Evolutionary conservation across 2,113 vertebrate genomes (phyloP).

Genomic region (Callipepla californica): DNA sequence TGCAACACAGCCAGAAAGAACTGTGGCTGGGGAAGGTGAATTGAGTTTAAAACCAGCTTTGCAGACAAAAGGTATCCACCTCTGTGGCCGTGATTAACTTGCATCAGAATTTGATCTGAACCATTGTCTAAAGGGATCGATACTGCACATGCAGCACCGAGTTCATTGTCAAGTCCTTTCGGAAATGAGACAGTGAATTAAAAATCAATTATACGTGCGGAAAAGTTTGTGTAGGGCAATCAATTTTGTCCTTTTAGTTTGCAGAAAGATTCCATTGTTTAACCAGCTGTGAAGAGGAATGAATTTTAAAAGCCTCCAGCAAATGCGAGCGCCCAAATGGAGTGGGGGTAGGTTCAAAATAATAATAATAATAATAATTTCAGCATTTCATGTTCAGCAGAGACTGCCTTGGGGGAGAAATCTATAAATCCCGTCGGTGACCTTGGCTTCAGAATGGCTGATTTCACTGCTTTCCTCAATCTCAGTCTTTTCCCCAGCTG

Average conservation of each 20-base stretch:
- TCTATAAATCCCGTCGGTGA: slow-evolving; percentile 79
- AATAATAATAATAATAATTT: slow-evolving; percentile 32
- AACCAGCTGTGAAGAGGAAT: slow-evolving; percentile 72
- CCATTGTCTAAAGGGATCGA: slow-evolving; percentile 52
- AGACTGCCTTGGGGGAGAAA: slow-evolving; percentile 81
- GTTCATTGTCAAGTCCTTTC: slow-evolving; percentile 71
- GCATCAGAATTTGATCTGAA: slow-evolving; percentile 46
- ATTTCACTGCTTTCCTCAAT: slow-evolving; percentile 11
- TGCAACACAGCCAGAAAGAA: not conserved
- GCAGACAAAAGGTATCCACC: slow-evolving; percentile 28
- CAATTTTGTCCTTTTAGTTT: slow-evolving; percentile 73
- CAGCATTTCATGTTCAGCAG: slow-evolving; percentile 56
- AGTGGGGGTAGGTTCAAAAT: slow-evolving; percentile 3
- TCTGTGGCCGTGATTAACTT: slow-evolving; percentile 55
- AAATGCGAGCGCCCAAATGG: slow-evolving; percentile 54
- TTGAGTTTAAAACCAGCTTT: slow-evolving; percentile 25
- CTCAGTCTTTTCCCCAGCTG: slow-evolving; percentile 33
- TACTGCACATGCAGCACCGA: slow-evolving; percentile 30
- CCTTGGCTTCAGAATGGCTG: slow-evolving; percentile 72
- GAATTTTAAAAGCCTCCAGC: slow-evolving; percentile 70
- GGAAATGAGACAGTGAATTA: slow-evolving; percentile 75
- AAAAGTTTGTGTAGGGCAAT: slow-evolving; percentile 72
- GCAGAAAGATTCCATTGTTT: slow-evolving; percentile 74
- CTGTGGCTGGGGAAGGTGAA: not conserved
- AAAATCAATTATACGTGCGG: slow-evolving; percentile 77